Evolutionary conservation across 2,888 invertebrate genomes (phyloP).

Genomic region (Zelleria hepariella): DNA sequence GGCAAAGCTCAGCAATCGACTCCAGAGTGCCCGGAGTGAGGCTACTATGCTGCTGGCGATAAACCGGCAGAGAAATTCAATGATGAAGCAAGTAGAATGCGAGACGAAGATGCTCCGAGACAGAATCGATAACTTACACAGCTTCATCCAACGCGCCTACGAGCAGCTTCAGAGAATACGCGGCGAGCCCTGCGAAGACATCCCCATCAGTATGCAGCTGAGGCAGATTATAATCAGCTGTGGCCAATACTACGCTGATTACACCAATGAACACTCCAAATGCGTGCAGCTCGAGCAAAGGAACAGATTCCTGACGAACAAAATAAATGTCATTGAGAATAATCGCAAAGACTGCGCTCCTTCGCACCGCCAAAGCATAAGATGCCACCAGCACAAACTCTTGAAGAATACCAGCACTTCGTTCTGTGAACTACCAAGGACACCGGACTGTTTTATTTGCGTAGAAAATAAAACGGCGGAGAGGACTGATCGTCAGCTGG

Average conservation of each 20-base stretch:
- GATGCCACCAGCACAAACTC: not conserved
- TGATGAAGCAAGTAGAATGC: conserved; percentile 20
- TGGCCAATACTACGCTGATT: conserved; percentile 38
- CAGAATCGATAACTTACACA: conserved; percentile 26
- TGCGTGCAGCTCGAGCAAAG: conserved; percentile 31
- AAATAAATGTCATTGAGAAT: conserved; percentile 33
- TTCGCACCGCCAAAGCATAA: not conserved
- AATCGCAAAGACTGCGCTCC: conserved; percentile 26
- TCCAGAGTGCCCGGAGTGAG: conserved; percentile 26
- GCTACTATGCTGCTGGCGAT: conserved; percentile 25
- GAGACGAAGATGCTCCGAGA: conserved; percentile 27
- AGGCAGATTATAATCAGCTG: conserved; percentile 35
- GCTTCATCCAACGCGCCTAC: conserved; percentile 36
- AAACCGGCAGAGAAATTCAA: conserved; percentile 20
- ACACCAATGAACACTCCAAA: conserved; percentile 27
- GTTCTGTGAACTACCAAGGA: not conserved
- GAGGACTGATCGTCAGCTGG: conserved; percentile 16
- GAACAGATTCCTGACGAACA: conserved; percentile 35
- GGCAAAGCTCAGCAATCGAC: conserved; percentile 21
- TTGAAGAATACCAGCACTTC: not conserved
- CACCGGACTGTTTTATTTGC: not conserved
- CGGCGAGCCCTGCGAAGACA: conserved; percentile 20
- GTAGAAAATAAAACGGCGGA: not conserved
- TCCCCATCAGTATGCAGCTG: conserved; percentile 26
- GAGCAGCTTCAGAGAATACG: conserved; percentile 30